Evolutionary conservation across 2,888 invertebrate species (phyloP).

Genomic region (Notodonta dromedarius): DNA sequence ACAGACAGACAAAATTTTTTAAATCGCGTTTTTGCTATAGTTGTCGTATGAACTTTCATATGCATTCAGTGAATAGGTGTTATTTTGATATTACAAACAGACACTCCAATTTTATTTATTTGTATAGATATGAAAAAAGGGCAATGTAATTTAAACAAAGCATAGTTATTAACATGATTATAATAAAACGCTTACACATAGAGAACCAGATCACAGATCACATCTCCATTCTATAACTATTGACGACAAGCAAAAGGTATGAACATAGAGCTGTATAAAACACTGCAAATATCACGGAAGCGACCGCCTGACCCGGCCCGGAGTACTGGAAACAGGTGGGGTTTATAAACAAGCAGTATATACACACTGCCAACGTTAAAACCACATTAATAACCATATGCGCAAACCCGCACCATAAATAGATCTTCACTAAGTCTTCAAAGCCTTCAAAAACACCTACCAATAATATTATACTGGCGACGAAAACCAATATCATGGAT

Average conservation of each 20-base stretch:
- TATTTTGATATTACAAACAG: no score
- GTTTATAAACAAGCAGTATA: conserved; percentile 41
- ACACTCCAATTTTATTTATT: no score
- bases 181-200: conserved; percentile 12
- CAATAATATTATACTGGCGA: conserved; percentile 40
- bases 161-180: neutral
- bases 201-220: conserved; percentile 4
- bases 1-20: no score
- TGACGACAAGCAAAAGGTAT: conserved; percentile 40
- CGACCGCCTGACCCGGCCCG: conserved; percentile 31
- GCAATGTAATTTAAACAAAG: neutral
- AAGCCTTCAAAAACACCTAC: conserved; percentile 31
- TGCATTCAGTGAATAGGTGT: no score
- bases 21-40: no score
- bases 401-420: conserved; percentile 38
- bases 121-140: no score
- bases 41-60: no score
- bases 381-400: conserved; percentile 43
- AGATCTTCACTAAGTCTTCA: conserved; percentile 33
- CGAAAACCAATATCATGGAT: conserved; percentile 30
- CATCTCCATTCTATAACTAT: conserved; percentile 42
- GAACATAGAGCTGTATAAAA: conserved; percentile 41
- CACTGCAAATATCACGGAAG: conserved; percentile 23
- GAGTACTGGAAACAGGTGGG: conserved; percentile 39
- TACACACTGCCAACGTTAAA: conserved; percentile 24